These are phyloP conservation scores for Stichopus horrens DNA, from an alignment of 53 echinoderm and acorn worm genomes.

Conservation along the genomic window DNA sequence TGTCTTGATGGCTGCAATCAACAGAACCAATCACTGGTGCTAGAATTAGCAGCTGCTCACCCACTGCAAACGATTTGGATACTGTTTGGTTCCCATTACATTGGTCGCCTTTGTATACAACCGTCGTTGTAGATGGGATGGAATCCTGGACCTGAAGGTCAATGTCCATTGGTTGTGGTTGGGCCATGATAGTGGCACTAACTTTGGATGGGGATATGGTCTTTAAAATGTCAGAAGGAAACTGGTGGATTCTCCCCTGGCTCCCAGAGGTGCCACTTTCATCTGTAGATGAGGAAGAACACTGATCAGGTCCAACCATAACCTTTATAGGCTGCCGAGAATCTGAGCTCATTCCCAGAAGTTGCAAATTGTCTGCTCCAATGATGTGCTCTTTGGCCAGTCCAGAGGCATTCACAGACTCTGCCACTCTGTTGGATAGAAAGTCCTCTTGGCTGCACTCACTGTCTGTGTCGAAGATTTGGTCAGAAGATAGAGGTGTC, in stretches of 20 bases:
- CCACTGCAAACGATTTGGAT: background rate
- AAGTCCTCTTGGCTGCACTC: background rate
- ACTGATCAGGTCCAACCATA: background rate
- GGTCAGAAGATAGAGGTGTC: background rate
- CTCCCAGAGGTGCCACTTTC: constrained; percentile 2
- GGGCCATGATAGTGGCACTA: background rate
- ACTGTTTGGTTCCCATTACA: background rate
- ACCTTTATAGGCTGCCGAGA: background rate
- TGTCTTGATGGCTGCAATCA: background rate
- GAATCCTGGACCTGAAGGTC: background rate
- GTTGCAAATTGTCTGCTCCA: background rate
- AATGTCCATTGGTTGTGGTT: background rate
- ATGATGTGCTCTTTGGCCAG: background rate
- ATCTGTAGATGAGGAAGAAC: background rate
- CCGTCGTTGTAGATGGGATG: background rate
- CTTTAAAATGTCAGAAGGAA: constrained; percentile 6
- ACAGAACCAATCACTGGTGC: background rate
- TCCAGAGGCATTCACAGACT: constrained; percentile 4
- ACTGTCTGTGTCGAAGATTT: constrained; percentile 5
- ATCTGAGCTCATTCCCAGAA: background rate
- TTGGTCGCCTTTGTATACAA: background rate
- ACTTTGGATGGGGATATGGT: background rate
- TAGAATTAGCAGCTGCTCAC: background rate
- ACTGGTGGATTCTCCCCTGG: constrained; percentile 5
- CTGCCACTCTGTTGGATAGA: background rate